Conservation (phyloP, 2,888 invertebrate genomes). For the Hecatera dysodea region DNA sequence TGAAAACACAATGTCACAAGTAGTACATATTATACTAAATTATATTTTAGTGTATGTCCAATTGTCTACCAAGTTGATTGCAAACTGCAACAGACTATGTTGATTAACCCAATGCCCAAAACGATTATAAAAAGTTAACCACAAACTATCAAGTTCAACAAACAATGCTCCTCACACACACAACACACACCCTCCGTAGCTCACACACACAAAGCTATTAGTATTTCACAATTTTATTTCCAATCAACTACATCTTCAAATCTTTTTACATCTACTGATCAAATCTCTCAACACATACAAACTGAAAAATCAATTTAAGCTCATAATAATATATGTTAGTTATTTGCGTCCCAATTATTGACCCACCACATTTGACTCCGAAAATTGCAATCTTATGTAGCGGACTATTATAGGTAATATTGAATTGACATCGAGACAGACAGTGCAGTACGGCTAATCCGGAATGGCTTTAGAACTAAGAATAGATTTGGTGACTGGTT, state of each 20-base stretch:
- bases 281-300: too few relatives aligned
- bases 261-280: not conserved
- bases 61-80: too few relatives aligned
- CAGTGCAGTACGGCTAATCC: not conserved
- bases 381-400: not conserved
- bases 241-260: not conserved
- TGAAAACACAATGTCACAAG: too few relatives aligned
- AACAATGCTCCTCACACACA: too few relatives aligned
- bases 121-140: not conserved
- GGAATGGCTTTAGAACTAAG: conserved; percentile 23
- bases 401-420: not conserved
- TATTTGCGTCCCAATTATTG: conserved; percentile 2
- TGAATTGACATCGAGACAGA: conserved; percentile 11
- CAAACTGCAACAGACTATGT: not conserved
- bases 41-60: too few relatives aligned
- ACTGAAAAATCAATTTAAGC: not conserved
- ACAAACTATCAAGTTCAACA: not conserved
- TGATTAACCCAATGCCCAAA: not conserved
- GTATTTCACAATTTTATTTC: not conserved
- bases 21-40: too few relatives aligned
- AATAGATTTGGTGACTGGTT: conserved; percentile 16
- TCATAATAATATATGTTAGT: not conserved
- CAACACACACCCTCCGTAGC: too few relatives aligned
- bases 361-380: not conserved
- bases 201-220: too few relatives aligned